Conservation (phyloP, 2,888 invertebrate genomes). For the Erebia aethiops region DNA sequence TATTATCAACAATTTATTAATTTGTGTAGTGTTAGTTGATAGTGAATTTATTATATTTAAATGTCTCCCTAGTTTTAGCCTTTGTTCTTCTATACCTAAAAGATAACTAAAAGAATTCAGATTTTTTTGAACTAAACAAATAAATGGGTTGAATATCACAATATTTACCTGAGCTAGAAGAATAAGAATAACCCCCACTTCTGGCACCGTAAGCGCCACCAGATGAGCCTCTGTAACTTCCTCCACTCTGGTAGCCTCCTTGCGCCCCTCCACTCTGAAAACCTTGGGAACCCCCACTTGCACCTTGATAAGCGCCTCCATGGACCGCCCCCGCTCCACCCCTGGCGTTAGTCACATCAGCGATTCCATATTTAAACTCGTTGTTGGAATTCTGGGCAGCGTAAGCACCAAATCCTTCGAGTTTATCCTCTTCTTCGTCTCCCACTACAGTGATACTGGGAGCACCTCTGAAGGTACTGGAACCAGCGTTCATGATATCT, state of each 20-base stretch:
- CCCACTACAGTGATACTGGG: slow-evolving; percentile 67
- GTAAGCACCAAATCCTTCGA: slow-evolving; percentile 66
- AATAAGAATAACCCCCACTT: slow-evolving; percentile 65
- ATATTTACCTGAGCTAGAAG: slow-evolving; percentile 63
- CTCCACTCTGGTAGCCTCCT: slow-evolving; percentile 35
- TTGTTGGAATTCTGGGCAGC: slow-evolving; percentile 70
- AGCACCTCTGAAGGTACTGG: slow-evolving; percentile 59
- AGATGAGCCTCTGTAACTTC: slow-evolving; percentile 33
- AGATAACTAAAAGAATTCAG: no score
- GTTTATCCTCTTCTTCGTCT: slow-evolving; percentile 67
- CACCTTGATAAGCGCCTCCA: slow-evolving; percentile 32
- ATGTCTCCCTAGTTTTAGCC: no score
- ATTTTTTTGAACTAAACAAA: no score
- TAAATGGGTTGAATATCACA: no score
- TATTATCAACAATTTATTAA: no score
- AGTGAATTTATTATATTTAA: no score
- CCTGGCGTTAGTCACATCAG: slow-evolving; percentile 60
- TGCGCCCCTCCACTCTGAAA: slow-evolving; percentile 39
- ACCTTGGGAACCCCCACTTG: slow-evolving; percentile 32
- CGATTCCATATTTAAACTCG: slow-evolving; percentile 70
- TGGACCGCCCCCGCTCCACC: slow-evolving; percentile 43
- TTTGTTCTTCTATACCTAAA: no score
- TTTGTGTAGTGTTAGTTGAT: no score
- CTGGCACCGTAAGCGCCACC: slow-evolving; percentile 42
- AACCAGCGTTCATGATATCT: slow-evolving; percentile 71